Conservation (phyloP, 2,797 vertebrate genomes). For the Clarias laeviceps region DNA sequence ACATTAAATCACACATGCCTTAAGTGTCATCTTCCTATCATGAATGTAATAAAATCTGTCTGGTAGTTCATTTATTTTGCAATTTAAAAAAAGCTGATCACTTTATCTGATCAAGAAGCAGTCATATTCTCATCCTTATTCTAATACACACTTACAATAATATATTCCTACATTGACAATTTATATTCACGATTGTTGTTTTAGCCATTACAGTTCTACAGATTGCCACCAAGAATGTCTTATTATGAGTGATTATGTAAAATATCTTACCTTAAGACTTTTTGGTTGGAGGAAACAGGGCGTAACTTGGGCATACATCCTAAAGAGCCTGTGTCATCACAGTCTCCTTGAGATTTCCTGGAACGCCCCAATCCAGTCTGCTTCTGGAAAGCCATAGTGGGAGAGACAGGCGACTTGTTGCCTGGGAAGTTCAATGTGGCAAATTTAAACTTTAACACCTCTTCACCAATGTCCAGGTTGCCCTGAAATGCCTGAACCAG, state of each 20-base stretch:
- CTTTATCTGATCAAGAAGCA: not conserved
- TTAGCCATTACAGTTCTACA: not conserved
- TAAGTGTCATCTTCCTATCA: no score
- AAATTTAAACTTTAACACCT: conserved; percentile 77
- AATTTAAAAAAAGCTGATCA: not conserved
- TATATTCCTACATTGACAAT: not conserved
- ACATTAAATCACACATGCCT: not conserved
- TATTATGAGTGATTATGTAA: not conserved
- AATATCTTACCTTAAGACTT: conserved; percentile 57
- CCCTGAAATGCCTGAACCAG: conserved; percentile 73
- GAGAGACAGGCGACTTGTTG: conserved; percentile 45
- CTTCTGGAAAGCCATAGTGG: conserved; percentile 55
- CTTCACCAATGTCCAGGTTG: conserved; percentile 74
- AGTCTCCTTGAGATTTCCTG: conserved; percentile 41
- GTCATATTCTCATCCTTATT: not conserved
- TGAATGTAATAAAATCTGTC: not conserved
- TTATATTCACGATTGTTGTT: not conserved
- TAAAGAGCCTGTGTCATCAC: conserved; percentile 29
- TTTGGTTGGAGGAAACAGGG: conserved; percentile 53
- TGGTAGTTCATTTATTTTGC: not conserved
- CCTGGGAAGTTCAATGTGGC: conserved; percentile 63
- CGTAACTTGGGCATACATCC: conserved; percentile 49
- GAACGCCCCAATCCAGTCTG: conserved; percentile 55
- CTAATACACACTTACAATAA: not conserved
- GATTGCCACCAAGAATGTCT: no score